These are phyloP conservation scores for Idris sp. DNA, from an alignment of 1,140 invertebrate genomes.

Conservation along the genomic window DNA sequence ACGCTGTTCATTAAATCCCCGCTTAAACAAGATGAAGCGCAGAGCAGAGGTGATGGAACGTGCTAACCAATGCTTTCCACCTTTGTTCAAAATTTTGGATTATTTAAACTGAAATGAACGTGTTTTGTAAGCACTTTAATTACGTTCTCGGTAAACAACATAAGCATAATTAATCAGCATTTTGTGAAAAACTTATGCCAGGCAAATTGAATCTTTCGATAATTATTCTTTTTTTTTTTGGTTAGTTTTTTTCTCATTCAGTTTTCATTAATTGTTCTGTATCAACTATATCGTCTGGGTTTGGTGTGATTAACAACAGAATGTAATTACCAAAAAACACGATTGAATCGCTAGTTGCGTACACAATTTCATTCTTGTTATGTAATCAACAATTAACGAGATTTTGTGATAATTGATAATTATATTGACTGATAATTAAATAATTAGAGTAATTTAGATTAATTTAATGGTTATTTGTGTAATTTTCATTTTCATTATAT, in stretches of 20 bases:
- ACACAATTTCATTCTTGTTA: constrained; percentile 2
- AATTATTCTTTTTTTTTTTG: too few relatives aligned
- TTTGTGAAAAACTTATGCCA: constrained; percentile 9
- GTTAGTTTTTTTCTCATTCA: background rate
- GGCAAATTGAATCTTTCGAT: constrained; percentile 10
- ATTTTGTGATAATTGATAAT: too few relatives aligned
- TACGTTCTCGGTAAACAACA: constrained; percentile 19
- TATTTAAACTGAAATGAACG: constrained; percentile 41
- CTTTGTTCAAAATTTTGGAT: constrained; percentile 54
- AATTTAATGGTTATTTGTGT: too few relatives aligned
- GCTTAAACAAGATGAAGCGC: constrained; percentile 47
- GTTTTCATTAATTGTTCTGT: constrained; percentile 11
- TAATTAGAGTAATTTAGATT: too few relatives aligned
- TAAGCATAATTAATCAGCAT: constrained; percentile 23
- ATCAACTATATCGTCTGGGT: background rate
- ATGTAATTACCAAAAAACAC: background rate
- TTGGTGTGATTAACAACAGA: constrained; percentile 2
- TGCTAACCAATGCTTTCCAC: constrained; percentile 46
- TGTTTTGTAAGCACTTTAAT: constrained; percentile 38
- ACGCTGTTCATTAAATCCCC: constrained; percentile 60
- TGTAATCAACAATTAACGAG: constrained; percentile 17
- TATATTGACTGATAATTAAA: too few relatives aligned
- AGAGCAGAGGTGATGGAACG: constrained; percentile 46
- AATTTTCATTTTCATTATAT: too few relatives aligned
- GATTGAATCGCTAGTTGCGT: background rate